phyloP scores from a whole-genome alignment of 2,888 invertebrate species.

The Phortica magna region DNA sequence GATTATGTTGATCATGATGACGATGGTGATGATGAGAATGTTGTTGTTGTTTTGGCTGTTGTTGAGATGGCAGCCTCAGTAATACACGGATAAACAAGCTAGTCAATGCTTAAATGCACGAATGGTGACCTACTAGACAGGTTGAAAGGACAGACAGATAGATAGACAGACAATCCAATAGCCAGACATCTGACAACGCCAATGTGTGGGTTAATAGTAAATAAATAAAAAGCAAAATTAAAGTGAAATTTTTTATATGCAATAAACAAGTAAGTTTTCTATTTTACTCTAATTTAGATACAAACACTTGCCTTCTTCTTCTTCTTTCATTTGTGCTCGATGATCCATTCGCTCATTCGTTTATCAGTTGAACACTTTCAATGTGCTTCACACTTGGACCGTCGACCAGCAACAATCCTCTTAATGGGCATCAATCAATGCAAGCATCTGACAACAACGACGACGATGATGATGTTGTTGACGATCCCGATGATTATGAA shows the following conservation, averaged over 20 bases:
- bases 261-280: slow-evolving; percentile 73
- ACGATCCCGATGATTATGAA: not conserved
- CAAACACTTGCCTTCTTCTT: slow-evolving; percentile 14
- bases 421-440: slow-evolving; percentile 44
- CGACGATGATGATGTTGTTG: slow-evolving; percentile 22
- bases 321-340: not conserved
- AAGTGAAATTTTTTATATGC: slow-evolving; percentile 66
- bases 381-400: not conserved
- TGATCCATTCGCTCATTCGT: not conserved
- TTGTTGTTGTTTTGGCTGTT: not conserved
- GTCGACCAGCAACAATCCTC: slow-evolving; percentile 39
- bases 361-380: slow-evolving; percentile 4
- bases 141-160: no score
- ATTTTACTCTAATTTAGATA: slow-evolving; percentile 72
- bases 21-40: not conserved
- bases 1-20: not conserved
- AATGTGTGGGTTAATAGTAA: slow-evolving; percentile 11
- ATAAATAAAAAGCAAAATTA: slow-evolving; percentile 69
- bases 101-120: not conserved
- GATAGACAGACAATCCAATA: not conserved
- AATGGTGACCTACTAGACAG: no score
- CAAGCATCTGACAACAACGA: slow-evolving; percentile 30
- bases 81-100: not conserved
- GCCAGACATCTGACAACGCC: not conserved
- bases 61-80: not conserved